These are phyloP conservation scores for Hassar affinis DNA, from an alignment of 2,113 vertebrate species.

Conservation along the genomic window DNA sequence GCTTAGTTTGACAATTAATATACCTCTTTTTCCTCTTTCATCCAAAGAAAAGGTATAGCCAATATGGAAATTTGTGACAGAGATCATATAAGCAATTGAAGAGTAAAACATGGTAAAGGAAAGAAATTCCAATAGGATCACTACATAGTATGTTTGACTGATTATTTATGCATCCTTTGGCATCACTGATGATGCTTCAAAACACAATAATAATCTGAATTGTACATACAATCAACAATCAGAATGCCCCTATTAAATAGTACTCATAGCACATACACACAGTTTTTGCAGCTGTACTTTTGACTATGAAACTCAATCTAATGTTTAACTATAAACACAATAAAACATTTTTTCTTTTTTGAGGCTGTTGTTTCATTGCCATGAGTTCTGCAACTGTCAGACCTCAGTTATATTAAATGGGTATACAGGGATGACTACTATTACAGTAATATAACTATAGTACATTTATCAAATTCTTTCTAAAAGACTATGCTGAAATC, in stretches of 20 bases:
- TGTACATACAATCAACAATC: background rate
- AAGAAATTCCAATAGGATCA: background rate
- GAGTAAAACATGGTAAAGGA: background rate
- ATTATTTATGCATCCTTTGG: conserved; percentile 5
- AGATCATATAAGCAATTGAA: conserved; percentile 2
- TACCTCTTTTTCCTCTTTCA: background rate
- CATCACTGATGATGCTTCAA: background rate
- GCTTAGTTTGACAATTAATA: background rate
- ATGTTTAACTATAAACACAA: conserved; percentile 33
- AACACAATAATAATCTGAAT: background rate
- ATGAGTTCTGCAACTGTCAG: conserved; percentile 11
- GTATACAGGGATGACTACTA: background rate
- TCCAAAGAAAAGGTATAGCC: background rate
- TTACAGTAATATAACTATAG: background rate
- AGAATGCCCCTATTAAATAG: background rate
- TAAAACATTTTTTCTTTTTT: conserved; percentile 19
- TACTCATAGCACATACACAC: background rate
- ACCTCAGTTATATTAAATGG: background rate
- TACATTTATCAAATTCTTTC: background rate
- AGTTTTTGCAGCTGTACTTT: background rate
- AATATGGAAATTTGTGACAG: background rate
- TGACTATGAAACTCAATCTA: background rate
- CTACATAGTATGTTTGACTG: background rate
- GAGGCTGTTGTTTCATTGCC: conserved; percentile 21
- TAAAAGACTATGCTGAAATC: background rate